A percentile compares a stretch with the other conserved stretches of the same genome.
Evolutionary conservation across 2,797 vertebrate genomes (phyloP).

Genomic region (Leptoclinus maculatus): DNA sequence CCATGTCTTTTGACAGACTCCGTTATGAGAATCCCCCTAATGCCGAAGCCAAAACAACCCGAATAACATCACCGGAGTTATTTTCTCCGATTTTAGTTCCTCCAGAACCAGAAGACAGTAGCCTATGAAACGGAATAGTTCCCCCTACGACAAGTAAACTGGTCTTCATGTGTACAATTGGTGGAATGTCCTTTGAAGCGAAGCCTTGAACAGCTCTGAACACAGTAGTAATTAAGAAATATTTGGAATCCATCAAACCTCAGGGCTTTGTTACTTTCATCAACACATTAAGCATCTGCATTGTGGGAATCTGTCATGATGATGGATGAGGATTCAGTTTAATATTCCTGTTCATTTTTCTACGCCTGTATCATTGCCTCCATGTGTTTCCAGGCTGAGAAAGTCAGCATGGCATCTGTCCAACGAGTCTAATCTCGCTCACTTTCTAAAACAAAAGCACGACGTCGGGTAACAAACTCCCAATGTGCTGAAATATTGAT

Average conservation of each 20-base stretch:
- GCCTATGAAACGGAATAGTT: not conserved
- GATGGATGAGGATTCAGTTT: conserved; percentile 60
- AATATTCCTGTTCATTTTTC: conserved; percentile 65
- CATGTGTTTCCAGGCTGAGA: conserved; percentile 76
- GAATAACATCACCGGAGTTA: not conserved
- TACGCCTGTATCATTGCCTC: conserved; percentile 58
- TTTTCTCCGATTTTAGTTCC: not conserved
- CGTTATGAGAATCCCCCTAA: not conserved
- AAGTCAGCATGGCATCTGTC: conserved; percentile 62
- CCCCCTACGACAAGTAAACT: not conserved
- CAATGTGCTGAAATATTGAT: conserved; percentile 69
- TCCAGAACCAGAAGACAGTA: not conserved
- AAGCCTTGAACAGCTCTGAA: conserved; percentile 5
- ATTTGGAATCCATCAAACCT: conserved; percentile 35
- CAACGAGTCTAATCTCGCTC: conserved; percentile 62
- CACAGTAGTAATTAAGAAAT: conserved; percentile 40
- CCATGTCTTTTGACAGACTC: not conserved
- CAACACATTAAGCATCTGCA: conserved; percentile 57
- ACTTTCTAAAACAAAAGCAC: conserved; percentile 54
- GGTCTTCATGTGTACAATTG: not conserved
- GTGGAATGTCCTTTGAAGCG: not conserved
- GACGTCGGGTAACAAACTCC: conserved; percentile 61
- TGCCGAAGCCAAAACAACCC: not conserved
- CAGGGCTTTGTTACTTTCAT: conserved; percentile 58
- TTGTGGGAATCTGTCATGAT: conserved; percentile 57